Evolutionary conservation across 2,797 vertebrate species (phyloP), one percentile per base, ranked within the genome.

Genomic region (Sorex maritimensis): DNA sequence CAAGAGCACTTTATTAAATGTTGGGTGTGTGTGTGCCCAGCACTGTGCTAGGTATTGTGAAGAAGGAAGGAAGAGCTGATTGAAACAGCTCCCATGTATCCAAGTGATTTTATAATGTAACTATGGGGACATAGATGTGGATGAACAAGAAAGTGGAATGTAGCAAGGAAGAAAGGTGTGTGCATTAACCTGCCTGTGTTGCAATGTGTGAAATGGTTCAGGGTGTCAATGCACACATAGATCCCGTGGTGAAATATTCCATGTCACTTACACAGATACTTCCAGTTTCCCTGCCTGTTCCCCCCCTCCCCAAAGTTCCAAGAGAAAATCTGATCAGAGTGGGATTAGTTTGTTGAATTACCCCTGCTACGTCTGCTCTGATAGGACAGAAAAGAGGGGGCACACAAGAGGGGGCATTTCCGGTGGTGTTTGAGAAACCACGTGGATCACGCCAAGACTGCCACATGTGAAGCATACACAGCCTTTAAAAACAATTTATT

Each of bases 321-420:
- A 78, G 61, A 79, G 90, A 71, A 95, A 80, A 81, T 88, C 44
- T 85, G 81, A 63, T 92, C 28, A 61, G n/a, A 55, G 30, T 75
- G 38, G 24, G 15, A 65, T 79, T 75, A 26, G 11, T 81, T 69
- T 75, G 52, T 75, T 91, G 63, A 77, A 55, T 28, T 93, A 21
- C 72, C 80, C 72, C 80, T 88, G 24, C 85, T 49, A 85, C 80
- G 4, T 41, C 9, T 86, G 9, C 74, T 44, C 6, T 83, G 49
- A 4, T 28, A 92, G 44, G 69, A 58, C 9, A 26, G 34, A 24
- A 81, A n/a, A 75, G 23, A n/a, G n/a, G n/a, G n/a, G n/a, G 49
- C 24, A 61, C 15, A 61, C 4, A 61, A 61, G 58, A 61, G 58
- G 21, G 21, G 58, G 10, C 17, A 61, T 73, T 69, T 19, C 4